These are phyloP conservation scores for Gulo gulo DNA, from an alignment of 2,113 vertebrate genomes.

Conservation along the genomic window DNA sequence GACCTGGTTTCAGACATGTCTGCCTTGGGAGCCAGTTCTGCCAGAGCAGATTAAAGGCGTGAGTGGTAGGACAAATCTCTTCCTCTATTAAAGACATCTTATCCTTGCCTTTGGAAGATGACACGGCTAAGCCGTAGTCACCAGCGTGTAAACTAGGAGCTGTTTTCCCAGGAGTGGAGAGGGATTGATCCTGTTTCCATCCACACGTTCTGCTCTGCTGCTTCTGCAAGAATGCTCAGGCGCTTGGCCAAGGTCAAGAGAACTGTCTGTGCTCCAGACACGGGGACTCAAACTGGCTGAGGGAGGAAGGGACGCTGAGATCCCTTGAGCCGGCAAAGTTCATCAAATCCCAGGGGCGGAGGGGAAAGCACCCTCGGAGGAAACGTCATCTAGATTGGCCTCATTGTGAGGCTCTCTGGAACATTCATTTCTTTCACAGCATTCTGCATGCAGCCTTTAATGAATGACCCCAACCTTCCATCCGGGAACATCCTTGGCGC, in stretches of 20 bases:
- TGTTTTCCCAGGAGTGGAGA: neutral
- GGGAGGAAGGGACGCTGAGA: neutral
- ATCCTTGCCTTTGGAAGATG: slow-evolving; percentile 21
- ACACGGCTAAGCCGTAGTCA: neutral
- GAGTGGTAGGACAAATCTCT: slow-evolving; percentile 13
- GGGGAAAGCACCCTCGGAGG: neutral
- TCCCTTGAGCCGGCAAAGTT: neutral
- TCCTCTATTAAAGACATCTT: neutral
- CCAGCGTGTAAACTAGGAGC: neutral
- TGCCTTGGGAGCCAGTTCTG: neutral
- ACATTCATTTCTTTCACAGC: neutral
- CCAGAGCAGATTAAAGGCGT: neutral
- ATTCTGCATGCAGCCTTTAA: neutral
- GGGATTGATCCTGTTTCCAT: neutral
- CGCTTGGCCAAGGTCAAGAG: neutral
- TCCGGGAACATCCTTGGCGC: neutral
- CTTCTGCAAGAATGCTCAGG: neutral
- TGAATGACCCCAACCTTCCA: neutral
- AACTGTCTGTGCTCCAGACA: neutral
- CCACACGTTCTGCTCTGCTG: neutral
- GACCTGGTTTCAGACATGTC: neutral
- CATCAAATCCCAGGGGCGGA: neutral
- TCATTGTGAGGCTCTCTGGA: neutral
- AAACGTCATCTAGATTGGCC: neutral
- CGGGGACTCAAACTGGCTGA: neutral